phyloP scores from a whole-genome alignment of 2,113 vertebrate species.

The Lophotis ruficrista region DNA sequence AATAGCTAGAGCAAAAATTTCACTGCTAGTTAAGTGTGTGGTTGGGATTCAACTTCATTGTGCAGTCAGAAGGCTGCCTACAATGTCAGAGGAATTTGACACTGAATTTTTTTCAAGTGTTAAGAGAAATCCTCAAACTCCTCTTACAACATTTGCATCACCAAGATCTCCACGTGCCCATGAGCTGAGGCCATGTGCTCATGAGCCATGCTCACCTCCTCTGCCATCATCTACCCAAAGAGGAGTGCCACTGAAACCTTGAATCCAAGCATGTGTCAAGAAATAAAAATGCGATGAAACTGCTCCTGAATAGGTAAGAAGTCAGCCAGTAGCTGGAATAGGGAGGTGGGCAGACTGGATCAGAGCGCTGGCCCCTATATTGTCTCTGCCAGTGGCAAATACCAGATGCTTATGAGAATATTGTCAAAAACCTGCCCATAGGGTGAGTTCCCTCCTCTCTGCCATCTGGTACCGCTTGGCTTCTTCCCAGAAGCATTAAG shows the following conservation, averaged over 20 bases:
- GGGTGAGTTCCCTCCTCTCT: constrained; percentile 25
- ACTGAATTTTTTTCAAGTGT: neutral
- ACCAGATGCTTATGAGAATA: constrained; percentile 16
- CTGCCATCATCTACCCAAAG: neutral
- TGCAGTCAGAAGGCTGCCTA: neutral
- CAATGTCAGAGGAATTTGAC: neutral
- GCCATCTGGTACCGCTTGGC: neutral
- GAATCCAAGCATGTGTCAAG: neutral
- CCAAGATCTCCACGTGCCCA: accelerated
- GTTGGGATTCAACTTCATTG: neutral
- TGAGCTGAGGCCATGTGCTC: neutral
- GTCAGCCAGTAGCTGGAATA: neutral
- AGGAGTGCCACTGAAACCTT: neutral
- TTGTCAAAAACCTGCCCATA: constrained; percentile 23
- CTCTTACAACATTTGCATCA: neutral
- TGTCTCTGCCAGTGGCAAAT: constrained; percentile 17
- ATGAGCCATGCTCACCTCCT: neutral
- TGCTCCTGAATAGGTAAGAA: neutral
- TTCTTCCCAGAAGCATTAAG: constrained; percentile 31
- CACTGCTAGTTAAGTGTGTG: neutral
- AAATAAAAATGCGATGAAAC: neutral
- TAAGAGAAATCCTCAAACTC: neutral
- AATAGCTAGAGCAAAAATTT: neutral
- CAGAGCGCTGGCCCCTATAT: neutral
- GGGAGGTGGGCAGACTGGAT: neutral